Evolutionary conservation across 2,113 vertebrate species (phyloP), one percentile per base, ranked within the genome.

Genomic region (Tyrannus savana): DNA sequence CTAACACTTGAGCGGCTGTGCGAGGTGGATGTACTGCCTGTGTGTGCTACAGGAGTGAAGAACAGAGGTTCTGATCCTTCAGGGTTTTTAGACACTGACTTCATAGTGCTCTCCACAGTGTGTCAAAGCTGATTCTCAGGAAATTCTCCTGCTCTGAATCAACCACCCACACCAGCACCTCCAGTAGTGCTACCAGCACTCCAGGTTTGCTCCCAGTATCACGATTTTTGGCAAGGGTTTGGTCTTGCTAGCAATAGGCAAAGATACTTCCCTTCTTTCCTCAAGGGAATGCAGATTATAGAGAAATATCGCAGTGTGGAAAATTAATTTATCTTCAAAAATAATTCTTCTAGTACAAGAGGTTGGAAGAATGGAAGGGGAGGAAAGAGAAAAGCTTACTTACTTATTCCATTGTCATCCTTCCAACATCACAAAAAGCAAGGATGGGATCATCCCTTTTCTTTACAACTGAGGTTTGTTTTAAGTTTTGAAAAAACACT

Each of bases 1-100:
- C 37, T 44, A 19, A 53, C 0, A 2, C 37, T n/a, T 24, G 35
- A 35, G 58, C 0, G 0, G 37, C 50, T 4, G 1, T 6, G 63
- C 67, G 30, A 39, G 73, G 23, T 4, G 0, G 0, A 53, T 19
- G 13, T 7, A 5, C 19, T 7, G 7, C 52, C 33, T 50, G 13
- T 7, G 16, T 50, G 25, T 41, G 1, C 23, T 5, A 3, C 21
- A 30, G 3, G 46, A 23, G 13, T 19, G 55, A 13, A 31, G 58
- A 49, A 28, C 42, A 66, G 30, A 46, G 28, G 8, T 37, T 84
- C 60, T 63, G 33, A 28, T 23, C 19, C 39, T 37, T 55, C 55
- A 10, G 27, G 19, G 28, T 4, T 46, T 81, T 73, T 7, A 67
- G 63, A 42, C 30, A 10, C 35, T 67, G 42, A 25, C 16, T 60